A percentile compares a stretch with the other conserved stretches of the same genome.
These are phyloP conservation scores for Ligdia adustata DNA, from an alignment of 2,888 invertebrate genomes.

Conservation along the genomic window DNA sequence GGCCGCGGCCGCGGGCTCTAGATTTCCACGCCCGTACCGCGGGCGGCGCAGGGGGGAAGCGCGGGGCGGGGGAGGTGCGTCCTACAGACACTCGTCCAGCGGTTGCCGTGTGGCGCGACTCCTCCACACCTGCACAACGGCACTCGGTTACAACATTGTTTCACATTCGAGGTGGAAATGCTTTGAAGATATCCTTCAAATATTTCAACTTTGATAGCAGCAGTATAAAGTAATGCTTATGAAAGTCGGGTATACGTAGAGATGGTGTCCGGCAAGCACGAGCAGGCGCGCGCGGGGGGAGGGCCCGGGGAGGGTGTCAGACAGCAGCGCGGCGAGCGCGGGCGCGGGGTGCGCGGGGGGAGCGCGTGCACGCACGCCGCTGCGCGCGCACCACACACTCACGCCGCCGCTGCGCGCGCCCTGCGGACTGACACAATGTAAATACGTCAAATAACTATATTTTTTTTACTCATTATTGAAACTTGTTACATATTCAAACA, in stretches of 20 bases:
- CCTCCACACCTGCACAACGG: slow-evolving; percentile 4
- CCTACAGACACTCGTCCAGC: not conserved
- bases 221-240: no score
- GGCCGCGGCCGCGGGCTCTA: not conserved
- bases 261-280: slow-evolving; percentile 18
- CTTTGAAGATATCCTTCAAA: no score
- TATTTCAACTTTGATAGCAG: no score
- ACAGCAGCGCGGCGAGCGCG: slow-evolving; percentile 15
- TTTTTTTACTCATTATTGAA: no score
- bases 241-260: no score
- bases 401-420: slow-evolving; percentile 31
- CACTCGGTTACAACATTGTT: no score
- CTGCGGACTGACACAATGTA: slow-evolving; percentile 31
- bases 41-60: not conserved
- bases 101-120: slow-evolving; percentile 13
- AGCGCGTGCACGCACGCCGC: slow-evolving; percentile 9
- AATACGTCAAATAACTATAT: no score
- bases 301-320: slow-evolving; percentile 6
- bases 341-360: slow-evolving; percentile 4
- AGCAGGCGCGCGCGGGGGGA: slow-evolving; percentile 13
- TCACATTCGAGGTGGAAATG: no score
- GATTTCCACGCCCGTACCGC: no score
- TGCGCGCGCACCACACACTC: slow-evolving; percentile 23
- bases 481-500: no score
- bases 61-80: not conserved